Percentiles rank a stretch among this genome's conserved stretches.
phyloP scores from a whole-genome alignment of 2,797 vertebrate genomes.

The Falco peregrinus region DNA sequence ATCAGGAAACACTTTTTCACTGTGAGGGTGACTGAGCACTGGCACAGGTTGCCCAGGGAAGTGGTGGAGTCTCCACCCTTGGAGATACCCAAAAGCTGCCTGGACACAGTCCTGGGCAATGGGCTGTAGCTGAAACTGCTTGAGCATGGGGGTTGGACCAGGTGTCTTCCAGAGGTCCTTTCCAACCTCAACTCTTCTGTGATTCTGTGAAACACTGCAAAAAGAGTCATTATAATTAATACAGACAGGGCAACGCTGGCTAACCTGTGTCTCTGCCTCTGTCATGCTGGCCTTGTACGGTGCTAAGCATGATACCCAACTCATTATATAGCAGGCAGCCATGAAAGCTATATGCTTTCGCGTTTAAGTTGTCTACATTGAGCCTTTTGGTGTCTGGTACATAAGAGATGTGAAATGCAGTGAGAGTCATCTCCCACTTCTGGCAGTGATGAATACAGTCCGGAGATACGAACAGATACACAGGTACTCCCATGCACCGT shows the following conservation, averaged over 20 bases:
- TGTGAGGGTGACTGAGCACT: neutral
- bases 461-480: neutral
- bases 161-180: neutral
- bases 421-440: neutral
- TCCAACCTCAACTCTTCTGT: neutral
- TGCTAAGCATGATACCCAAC: neutral
- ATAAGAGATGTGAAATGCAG: neutral
- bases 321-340: neutral
- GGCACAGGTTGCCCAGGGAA: neutral
- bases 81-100: rapidly evolving
- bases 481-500: neutral
- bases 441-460: neutral
- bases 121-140: neutral
- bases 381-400: neutral
- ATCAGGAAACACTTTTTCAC: neutral
- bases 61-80: neutral
- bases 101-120: neutral
- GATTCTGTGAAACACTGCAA: neutral
- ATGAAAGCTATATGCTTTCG: neutral
- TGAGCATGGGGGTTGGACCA: neutral
- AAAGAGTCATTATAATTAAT: neutral
- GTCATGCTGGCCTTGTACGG: neutral
- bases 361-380: neutral
- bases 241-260: neutral
- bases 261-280: neutral